Percentiles rank a stretch among this genome's conserved stretches.
Evolutionary conservation across 2,888 invertebrate species (phyloP).

Genomic region (Zelleria hepariella): DNA sequence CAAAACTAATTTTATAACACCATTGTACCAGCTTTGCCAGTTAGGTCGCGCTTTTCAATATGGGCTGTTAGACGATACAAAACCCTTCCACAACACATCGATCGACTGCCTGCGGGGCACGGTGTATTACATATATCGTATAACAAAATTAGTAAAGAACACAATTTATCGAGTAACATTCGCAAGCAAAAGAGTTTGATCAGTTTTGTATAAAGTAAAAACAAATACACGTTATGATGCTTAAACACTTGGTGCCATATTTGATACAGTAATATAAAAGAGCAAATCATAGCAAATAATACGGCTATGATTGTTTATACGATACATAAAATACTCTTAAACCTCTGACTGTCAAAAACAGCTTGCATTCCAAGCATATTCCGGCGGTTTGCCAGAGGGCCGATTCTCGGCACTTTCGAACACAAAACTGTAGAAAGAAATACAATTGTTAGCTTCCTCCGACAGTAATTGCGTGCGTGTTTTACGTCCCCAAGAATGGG

Average conservation of each 20-base stretch:
- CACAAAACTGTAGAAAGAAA: too few species aligned
- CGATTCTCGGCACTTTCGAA: too few species aligned
- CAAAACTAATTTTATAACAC: neutral
- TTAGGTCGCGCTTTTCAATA: neutral
- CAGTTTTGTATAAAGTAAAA: too few species aligned
- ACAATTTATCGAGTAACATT: too few species aligned
- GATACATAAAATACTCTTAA: neutral
- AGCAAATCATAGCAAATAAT: neutral
- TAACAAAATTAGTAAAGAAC: constrained; percentile 1
- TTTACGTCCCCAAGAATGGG: too few species aligned
- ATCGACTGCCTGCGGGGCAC: too few species aligned
- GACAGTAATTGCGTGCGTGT: too few species aligned
- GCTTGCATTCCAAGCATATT: neutral
- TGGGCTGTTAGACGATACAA: too few species aligned
- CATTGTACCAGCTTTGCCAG: neutral
- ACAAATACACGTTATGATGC: neutral
- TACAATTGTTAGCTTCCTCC: too few species aligned
- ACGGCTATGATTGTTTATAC: neutral
- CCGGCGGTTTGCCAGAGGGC: neutral
- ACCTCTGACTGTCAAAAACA: neutral
- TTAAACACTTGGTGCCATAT: neutral
- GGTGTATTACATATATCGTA: neutral
- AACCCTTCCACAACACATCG: too few species aligned
- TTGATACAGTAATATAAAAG: neutral
- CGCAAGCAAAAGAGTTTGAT: too few species aligned